Evolutionary conservation across 1,140 invertebrate genomes (phyloP).

Genomic region (Cyrtorhinus lividipennis): DNA sequence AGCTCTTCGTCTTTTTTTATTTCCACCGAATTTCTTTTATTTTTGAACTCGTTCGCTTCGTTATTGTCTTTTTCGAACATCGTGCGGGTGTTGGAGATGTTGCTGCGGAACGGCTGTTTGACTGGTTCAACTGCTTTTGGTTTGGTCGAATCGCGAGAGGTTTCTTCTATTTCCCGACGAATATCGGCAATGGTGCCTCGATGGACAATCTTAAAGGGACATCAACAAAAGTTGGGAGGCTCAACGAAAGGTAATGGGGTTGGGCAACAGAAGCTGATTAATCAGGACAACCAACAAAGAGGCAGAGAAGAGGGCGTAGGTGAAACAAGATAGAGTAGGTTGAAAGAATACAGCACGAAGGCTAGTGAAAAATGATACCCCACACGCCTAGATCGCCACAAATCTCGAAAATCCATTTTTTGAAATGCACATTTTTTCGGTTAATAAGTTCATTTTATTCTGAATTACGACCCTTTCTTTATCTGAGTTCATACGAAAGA

Average conservation of each 20-base stretch:
- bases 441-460: too few species aligned
- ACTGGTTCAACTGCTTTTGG: conserved; percentile 17
- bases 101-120: conserved; percentile 19
- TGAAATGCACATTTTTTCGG: too few species aligned
- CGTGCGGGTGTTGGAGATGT: conserved; percentile 17
- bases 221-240: not conserved
- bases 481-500: too few species aligned
- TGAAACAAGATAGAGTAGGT: too few species aligned
- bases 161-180: conserved; percentile 27
- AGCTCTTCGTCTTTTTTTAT: conserved; percentile 26
- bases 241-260: not conserved
- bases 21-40: conserved; percentile 26
- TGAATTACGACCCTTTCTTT: too few species aligned
- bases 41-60: conserved; percentile 24
- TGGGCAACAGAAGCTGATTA: too few species aligned
- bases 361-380: too few species aligned
- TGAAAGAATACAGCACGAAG: too few species aligned
- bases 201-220: conserved; percentile 26
- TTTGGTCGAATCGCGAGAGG: conserved; percentile 10
- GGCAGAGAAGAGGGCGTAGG: too few species aligned
- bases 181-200: conserved; percentile 33
- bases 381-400: too few species aligned
- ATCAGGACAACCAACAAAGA: too few species aligned
- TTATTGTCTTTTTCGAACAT: conserved; percentile 25
- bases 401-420: too few species aligned